Conservation (phyloP, 2,797 vertebrate genomes). For the Eutrigla gurnardus region DNA sequence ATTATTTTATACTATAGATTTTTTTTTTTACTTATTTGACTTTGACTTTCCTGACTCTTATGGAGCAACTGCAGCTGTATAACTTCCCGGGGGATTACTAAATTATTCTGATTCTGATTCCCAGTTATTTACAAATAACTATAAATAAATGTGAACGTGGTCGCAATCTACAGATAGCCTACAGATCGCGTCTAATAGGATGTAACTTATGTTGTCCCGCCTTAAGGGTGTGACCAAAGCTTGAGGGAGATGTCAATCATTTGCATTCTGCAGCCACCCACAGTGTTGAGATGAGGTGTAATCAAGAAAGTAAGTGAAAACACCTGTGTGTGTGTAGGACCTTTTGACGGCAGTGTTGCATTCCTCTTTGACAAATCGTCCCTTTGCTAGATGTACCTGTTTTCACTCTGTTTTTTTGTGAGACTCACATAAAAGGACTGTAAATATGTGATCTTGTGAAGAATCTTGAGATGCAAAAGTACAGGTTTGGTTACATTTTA, state of each 20-base stretch:
- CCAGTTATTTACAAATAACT: too few species aligned
- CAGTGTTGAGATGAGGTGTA: neutral
- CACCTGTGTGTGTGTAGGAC: neutral
- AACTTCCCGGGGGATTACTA: too few species aligned
- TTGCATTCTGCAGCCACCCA: neutral
- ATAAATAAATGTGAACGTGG: too few species aligned
- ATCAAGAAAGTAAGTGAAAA: neutral
- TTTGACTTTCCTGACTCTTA: too few species aligned
- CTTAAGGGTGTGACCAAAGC: neutral
- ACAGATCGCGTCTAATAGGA: too few species aligned
- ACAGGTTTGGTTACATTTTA: neutral
- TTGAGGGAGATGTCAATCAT: neutral
- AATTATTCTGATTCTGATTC: too few species aligned
- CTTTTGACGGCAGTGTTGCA: neutral
- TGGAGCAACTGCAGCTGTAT: too few species aligned
- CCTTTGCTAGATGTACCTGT: neutral
- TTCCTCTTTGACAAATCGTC: neutral
- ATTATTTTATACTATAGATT: too few species aligned
- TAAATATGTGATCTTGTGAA: neutral
- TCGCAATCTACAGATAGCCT: too few species aligned
- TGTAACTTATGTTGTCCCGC: neutral
- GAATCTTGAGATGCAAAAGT: neutral
- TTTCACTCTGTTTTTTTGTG: neutral
- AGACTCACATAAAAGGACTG: neutral
- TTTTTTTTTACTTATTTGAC: too few species aligned